Base-by-base conservation (phyloP, 2,797 vertebrate species). In the Leptodactylus fallax region DNA sequence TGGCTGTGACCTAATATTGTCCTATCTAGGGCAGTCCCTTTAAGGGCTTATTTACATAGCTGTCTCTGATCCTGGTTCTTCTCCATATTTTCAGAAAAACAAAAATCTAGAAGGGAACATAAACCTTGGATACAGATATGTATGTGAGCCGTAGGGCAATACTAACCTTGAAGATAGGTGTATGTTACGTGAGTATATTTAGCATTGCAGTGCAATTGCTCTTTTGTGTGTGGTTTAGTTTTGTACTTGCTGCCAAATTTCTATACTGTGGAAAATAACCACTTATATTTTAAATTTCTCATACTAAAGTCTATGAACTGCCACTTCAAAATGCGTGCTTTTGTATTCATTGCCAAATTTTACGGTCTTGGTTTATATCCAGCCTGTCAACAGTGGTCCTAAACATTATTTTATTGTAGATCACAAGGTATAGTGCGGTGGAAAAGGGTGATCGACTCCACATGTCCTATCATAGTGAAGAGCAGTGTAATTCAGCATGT, bases 261-360 rank as follows among this genome's bases (percentile, higher is more conserved):
- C 55, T 23, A 85, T n/a, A 23, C 53, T 45, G 12, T 55, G 55
- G 67, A 58, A n/a, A 45, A 72, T 56, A 83, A 56, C 65, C 49
- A 63, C 55, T 25, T 85, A n/a, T 67, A 36, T 86, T 51, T 79
- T 79, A 67, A 56, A 86, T 79, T 85, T 85, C 76, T 65, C 25
- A 19, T 74, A 36, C 19, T 83, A 72, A 9, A 74, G 19, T 72
- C 56, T 55, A 72, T 36, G 19, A 63, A 12, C 58, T 63, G 5
- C 7, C 9, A 45, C 25, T 80, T 60, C 6, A 76, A n/a, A n/a
- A 7, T 61, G 7, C 45, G 7, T 21, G 27, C 11, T 81, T 76
- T 63, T 61, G 56, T 81, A 13, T 45, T 61, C 17, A 36, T 84
- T 27, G 13, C 45, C 47, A 1, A 36, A 4, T 2, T 36, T 36